These are phyloP conservation scores for Eilema sororculum DNA, from an alignment of 2,888 invertebrate species.

Conservation along the genomic window DNA sequence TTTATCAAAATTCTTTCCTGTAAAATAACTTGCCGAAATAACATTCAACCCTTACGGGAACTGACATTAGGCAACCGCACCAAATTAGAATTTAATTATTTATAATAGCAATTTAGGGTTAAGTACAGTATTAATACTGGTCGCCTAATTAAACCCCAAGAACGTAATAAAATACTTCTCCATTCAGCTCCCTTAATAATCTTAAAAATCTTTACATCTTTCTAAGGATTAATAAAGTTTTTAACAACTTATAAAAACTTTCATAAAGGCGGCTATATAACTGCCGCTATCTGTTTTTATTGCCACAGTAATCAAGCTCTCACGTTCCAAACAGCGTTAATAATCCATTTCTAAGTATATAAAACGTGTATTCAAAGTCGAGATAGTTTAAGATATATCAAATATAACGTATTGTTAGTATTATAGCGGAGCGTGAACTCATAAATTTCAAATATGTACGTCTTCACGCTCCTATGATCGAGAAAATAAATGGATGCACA, in stretches of 20 bases:
- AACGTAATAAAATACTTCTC: constrained; percentile 64
- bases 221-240: constrained; percentile 65
- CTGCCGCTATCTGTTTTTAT: constrained; percentile 68
- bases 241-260: constrained; percentile 69
- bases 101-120: constrained; percentile 20
- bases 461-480: constrained; percentile 76
- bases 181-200: constrained; percentile 55
- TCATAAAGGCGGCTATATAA: constrained; percentile 66
- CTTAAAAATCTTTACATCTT: constrained; percentile 60
- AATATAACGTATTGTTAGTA: constrained; percentile 49
- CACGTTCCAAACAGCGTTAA: constrained; percentile 64
- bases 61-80: neutral
- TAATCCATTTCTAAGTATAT: constrained; percentile 61
- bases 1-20: neutral
- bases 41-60: neutral
- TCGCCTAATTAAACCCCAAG: constrained; percentile 53
- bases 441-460: constrained; percentile 72
- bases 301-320: constrained; percentile 69
- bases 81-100: constrained; percentile 18
- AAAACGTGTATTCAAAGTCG: constrained; percentile 35
- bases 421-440: constrained; percentile 60
- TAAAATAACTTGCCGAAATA: constrained; percentile 2
- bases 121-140: constrained; percentile 18
- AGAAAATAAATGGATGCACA: constrained; percentile 79
- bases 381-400: constrained; percentile 43